These are phyloP conservation scores for Scaptomyza tumidula DNA, from an alignment of 2,888 invertebrate species.

Conservation along the genomic window DNA sequence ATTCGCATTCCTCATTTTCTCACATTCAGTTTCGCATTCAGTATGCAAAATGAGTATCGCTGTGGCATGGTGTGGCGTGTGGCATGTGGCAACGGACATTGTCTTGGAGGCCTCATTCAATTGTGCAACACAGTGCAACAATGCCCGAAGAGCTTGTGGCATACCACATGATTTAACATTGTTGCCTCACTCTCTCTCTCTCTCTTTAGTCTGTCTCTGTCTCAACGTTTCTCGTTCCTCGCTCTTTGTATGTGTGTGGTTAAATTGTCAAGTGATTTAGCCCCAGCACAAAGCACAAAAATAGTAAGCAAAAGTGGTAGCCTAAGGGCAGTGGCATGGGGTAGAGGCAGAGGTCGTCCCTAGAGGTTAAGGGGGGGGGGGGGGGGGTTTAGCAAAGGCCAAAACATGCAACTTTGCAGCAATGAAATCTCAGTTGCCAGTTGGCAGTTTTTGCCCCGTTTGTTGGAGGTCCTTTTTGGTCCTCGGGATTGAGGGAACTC, in stretches of 20 bases:
- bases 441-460: neutral
- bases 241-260: neutral
- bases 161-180: slow-evolving; percentile 46
- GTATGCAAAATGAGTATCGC: slow-evolving; percentile 35
- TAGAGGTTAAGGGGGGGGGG: too few relatives aligned
- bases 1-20: slow-evolving; percentile 10
- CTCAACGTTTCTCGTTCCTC: neutral
- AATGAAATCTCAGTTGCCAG: slow-evolving; percentile 7
- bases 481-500: slow-evolving; percentile 22
- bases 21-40: slow-evolving; percentile 29
- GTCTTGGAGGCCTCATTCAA: slow-evolving; percentile 48
- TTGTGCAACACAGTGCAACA: slow-evolving; percentile 54
- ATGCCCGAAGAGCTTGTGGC: slow-evolving; percentile 34
- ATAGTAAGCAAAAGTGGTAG: neutral
- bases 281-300: neutral
- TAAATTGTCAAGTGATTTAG: slow-evolving; percentile 24
- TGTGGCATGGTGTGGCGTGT: neutral
- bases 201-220: neutral
- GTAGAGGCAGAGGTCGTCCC: too few relatives aligned
- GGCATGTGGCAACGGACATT: slow-evolving; percentile 40
- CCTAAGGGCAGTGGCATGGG: neutral
- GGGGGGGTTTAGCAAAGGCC: too few relatives aligned
- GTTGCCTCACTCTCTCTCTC: slow-evolving; percentile 9
- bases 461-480: neutral
- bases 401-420: slow-evolving; percentile 11